A percentile compares a stretch with the other conserved stretches of the same genome.
phyloP scores from a whole-genome alignment of 2,113 vertebrate species.

The Rhabdomys dilectus region DNA sequence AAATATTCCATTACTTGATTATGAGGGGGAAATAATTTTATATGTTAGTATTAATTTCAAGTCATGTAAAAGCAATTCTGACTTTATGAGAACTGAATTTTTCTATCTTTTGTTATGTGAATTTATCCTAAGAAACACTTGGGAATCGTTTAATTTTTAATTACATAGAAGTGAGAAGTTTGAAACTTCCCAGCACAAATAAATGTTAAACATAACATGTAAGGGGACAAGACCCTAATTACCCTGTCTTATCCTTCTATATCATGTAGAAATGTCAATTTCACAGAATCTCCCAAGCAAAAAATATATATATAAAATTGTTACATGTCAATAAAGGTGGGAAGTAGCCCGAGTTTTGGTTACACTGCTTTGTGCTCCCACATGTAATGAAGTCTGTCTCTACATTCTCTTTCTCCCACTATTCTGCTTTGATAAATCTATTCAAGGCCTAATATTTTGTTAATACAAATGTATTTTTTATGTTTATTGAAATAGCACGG shows the following conservation, averaged over 20 bases:
- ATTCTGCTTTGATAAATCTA: neutral
- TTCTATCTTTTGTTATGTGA: neutral
- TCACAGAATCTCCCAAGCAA: neutral
- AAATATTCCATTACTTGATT: neutral
- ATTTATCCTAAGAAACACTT: neutral
- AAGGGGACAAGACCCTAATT: neutral
- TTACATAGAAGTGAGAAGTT: neutral
- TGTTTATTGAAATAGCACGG: neutral
- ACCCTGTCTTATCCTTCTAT: neutral
- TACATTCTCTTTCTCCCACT: neutral
- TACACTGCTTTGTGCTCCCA: neutral
- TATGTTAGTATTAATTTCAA: neutral
- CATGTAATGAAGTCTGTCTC: neutral
- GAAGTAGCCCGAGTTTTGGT: too few relatives aligned
- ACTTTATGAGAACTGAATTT: neutral
- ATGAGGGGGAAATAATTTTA: neutral
- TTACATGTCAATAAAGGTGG: neutral
- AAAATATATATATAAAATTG: neutral
- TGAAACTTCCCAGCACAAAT: neutral
- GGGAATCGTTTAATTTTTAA: neutral
- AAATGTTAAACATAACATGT: neutral
- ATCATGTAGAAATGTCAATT: neutral
- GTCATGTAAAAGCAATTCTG: neutral
- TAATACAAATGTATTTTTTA: neutral
- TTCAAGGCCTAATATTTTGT: neutral